Conservation (phyloP, 1,140 invertebrate genomes). For the Ips nitidus region DNA sequence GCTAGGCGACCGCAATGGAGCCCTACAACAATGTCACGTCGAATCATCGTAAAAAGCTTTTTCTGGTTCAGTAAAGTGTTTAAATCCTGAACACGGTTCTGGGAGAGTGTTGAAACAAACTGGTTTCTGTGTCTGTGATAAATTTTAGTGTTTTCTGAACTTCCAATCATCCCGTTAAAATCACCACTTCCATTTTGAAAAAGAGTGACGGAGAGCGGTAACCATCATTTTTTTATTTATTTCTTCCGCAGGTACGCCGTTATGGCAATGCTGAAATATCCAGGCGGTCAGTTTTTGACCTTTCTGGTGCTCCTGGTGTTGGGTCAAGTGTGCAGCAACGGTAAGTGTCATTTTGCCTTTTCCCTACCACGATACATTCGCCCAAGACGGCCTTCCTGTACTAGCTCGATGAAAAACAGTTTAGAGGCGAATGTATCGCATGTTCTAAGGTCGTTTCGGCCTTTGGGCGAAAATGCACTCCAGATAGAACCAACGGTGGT, state of each 20-base stretch:
- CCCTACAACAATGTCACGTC: conserved; percentile 38
- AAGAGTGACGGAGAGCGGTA: not conserved
- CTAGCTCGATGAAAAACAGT: not conserved
- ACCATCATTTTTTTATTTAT: conserved; percentile 16
- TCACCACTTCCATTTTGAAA: not conserved
- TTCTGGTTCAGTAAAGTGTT: conserved; percentile 1
- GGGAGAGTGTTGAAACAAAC: too few species aligned
- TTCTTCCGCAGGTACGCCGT: conserved; percentile 39
- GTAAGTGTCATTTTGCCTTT: conserved; percentile 42
- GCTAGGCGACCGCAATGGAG: conserved; percentile 21
- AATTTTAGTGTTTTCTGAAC: too few species aligned
- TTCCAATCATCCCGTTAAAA: too few species aligned
- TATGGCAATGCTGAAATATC: conserved; percentile 41
- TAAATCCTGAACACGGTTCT: not conserved
- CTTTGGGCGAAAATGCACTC: conserved; percentile 28
- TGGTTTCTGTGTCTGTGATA: too few species aligned
- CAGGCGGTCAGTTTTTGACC: conserved; percentile 41
- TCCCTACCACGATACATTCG: conserved; percentile 1
- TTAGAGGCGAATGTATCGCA: conserved; percentile 23
- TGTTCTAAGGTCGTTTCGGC: conserved; percentile 28
- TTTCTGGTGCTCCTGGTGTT: conserved; percentile 43
- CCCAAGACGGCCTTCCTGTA: not conserved
- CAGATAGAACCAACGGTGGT: conserved; percentile 30
- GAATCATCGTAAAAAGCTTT: conserved; percentile 44
- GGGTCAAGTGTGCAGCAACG: conserved; percentile 45